These are phyloP conservation scores for Laodelphax striatellus DNA, from an alignment of 1,140 invertebrate genomes.

Conservation along the genomic window DNA sequence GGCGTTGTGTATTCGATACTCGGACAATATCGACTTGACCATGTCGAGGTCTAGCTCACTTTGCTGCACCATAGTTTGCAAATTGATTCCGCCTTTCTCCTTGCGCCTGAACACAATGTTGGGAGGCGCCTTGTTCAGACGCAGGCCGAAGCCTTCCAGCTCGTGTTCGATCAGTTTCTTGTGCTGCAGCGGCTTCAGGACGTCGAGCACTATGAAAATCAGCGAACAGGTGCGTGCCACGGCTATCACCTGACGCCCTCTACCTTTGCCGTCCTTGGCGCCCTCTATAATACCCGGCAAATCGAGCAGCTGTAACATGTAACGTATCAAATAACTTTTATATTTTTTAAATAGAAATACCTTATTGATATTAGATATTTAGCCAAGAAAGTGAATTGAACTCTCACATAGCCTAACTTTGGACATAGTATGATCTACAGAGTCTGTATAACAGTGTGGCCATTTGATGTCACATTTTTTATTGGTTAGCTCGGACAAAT, in stretches of 20 bases:
- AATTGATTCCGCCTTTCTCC: constrained; percentile 89
- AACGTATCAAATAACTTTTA: neutral
- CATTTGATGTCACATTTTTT: too few species aligned
- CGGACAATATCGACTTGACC: constrained; percentile 91
- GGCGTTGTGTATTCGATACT: constrained; percentile 98
- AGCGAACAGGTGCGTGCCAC: constrained; percentile 96
- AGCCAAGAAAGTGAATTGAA: too few species aligned
- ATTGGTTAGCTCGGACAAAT: too few species aligned
- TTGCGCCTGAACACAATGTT: constrained; percentile 90
- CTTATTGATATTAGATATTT: too few species aligned
- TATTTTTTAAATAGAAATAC: too few species aligned
- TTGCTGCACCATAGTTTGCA: constrained; percentile 80
- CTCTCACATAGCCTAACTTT: too few species aligned
- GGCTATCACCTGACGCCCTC: constrained; percentile 98
- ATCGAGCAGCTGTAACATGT: constrained; percentile 75
- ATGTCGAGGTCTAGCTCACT: constrained; percentile 90
- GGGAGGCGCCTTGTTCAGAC: constrained; percentile 93
- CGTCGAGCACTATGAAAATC: constrained; percentile 97
- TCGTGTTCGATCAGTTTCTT: constrained; percentile 95
- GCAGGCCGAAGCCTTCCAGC: constrained; percentile 95
- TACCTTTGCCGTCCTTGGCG: constrained; percentile 97
- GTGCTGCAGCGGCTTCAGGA: constrained; percentile 92
- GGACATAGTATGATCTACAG: too few species aligned
- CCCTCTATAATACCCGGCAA: constrained; percentile 99
- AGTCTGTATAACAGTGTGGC: too few species aligned